phyloP scores from a whole-genome alignment of 2,888 invertebrate genomes.

The Ariolimax columbianus region DNA sequence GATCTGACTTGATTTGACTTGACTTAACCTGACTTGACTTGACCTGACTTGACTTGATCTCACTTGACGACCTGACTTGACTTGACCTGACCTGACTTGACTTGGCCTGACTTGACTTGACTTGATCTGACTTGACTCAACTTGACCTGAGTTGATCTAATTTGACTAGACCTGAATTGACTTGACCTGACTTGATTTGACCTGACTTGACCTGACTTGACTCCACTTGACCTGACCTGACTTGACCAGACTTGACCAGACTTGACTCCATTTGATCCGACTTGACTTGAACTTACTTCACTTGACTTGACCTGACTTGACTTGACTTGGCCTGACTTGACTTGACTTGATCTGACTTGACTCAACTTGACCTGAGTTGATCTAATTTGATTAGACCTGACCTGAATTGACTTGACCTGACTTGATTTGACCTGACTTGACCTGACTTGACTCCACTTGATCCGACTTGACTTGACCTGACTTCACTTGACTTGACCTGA shows the following conservation, averaged over 20 bases:
- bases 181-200: conserved; percentile 22
- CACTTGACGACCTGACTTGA: no score
- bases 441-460: conserved; percentile 11
- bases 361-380: conserved; percentile 17
- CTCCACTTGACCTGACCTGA: conserved; percentile 5
- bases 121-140: conserved; percentile 1
- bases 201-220: conserved; percentile 27
- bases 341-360: conserved; percentile 1
- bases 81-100: not conserved
- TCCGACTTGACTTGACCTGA: not conserved
- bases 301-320: conserved; percentile 3
- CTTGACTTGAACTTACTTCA: not conserved
- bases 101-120: not conserved
- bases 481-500: no score
- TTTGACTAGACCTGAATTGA: no score
- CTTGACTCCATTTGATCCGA: not conserved
- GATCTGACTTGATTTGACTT: not conserved
- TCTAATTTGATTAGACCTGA: no score
- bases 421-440: conserved; percentile 20
- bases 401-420: no score
- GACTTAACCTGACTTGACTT: not conserved
- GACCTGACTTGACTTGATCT: not conserved
- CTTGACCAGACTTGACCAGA: not conserved
- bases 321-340: not conserved
- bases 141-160: not conserved